Evolutionary conservation across 2,888 invertebrate genomes (phyloP).

Genomic region (Rhyacophila evoluta): DNA sequence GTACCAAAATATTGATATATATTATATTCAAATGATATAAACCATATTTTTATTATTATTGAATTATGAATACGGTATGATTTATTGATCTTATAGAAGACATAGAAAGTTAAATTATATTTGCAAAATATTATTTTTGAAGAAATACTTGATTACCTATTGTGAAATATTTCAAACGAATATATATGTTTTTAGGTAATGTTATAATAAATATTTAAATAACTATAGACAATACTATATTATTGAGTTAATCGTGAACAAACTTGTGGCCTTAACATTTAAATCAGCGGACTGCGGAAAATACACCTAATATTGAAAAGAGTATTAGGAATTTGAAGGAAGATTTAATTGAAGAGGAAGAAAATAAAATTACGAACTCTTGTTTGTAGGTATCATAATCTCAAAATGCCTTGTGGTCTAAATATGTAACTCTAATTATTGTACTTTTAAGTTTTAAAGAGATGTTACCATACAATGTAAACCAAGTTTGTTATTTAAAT

Average conservation of each 20-base stretch:
- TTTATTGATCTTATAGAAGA: not conserved
- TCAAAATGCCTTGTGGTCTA: slow-evolving; percentile 3
- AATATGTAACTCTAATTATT: slow-evolving; percentile 1
- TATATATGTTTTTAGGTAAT: too few relatives aligned
- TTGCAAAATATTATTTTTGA: not conserved
- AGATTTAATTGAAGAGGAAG: not conserved
- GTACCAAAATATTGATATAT: too few relatives aligned
- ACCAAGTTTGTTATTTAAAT: slow-evolving; percentile 8
- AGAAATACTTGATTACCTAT: not conserved
- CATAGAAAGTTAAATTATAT: not conserved
- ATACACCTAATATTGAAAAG: not conserved
- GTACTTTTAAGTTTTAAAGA: not conserved
- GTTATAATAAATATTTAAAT: too few relatives aligned
- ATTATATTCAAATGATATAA: too few relatives aligned
- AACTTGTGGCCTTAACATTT: slow-evolving; percentile 12
- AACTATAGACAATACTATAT: slow-evolving; percentile 15
- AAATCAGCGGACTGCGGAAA: not conserved
- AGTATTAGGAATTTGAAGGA: not conserved
- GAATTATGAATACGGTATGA: not conserved
- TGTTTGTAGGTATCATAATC: not conserved
- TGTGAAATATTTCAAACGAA: not conserved
- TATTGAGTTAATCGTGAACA: not conserved
- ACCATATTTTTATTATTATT: not conserved
- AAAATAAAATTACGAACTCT: not conserved
- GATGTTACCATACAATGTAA: not conserved